A percentile compares a stretch with the other conserved stretches of the same genome.
Evolutionary conservation across 2,888 invertebrate species (phyloP).

Genomic region (Rhogogaster chlorosoma): DNA sequence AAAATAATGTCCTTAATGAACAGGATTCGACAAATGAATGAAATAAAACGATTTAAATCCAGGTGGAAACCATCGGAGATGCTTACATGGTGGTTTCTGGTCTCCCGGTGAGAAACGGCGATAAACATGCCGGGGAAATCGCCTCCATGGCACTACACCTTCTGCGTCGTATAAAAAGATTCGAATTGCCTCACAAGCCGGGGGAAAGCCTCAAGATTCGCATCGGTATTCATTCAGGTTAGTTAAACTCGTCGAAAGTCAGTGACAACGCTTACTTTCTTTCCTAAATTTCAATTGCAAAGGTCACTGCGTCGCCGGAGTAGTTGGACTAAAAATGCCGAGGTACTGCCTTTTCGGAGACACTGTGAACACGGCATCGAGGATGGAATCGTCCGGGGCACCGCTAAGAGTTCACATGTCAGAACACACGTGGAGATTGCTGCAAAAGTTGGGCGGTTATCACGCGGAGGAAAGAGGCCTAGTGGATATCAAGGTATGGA

Average conservation of each 20-base stretch:
- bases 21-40: neutral
- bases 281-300: constrained; percentile 66
- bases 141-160: constrained; percentile 89
- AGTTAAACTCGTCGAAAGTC: neutral
- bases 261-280: neutral
- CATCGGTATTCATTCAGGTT: constrained; percentile 86
- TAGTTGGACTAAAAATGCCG: constrained; percentile 91
- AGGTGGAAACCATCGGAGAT: constrained; percentile 91
- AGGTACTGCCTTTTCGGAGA: constrained; percentile 91
- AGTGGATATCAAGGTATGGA: constrained; percentile 85
- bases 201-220: constrained; percentile 85
- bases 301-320: constrained; percentile 90
- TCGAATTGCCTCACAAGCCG: constrained; percentile 85
- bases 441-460: constrained; percentile 87
- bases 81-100: constrained; percentile 91
- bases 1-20: neutral
- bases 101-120: constrained; percentile 86
- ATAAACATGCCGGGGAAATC: constrained; percentile 88
- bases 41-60: constrained; percentile 50
- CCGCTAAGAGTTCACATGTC: constrained; percentile 89
- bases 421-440: constrained; percentile 83
- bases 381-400: constrained; percentile 90
- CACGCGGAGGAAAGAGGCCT: constrained; percentile 86
- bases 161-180: constrained; percentile 84
- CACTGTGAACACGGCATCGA: constrained; percentile 89